Conservation (phyloP, 2,888 invertebrate species). For the Diachrysia chrysitis region DNA sequence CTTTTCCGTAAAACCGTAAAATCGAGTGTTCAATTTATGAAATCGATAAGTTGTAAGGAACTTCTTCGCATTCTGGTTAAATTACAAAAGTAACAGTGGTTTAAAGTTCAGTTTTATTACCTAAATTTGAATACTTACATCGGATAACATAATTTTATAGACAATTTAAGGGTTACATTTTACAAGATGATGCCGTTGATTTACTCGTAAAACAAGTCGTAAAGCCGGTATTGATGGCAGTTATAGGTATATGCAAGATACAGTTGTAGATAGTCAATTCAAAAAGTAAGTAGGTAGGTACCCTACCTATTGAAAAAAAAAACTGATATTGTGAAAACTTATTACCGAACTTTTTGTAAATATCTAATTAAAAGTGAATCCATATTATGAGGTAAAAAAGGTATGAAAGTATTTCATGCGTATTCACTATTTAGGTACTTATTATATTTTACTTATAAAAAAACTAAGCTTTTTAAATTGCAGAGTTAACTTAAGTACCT, state of each 20-base stretch:
- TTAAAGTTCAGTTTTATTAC: constrained; percentile 69
- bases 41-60: constrained; percentile 6
- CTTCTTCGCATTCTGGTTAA: constrained; percentile 21
- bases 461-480: not conserved
- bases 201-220: constrained; percentile 81
- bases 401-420: too few species aligned
- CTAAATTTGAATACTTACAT: constrained; percentile 71
- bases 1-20: not conserved
- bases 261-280: constrained; percentile 75
- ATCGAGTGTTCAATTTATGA: not conserved
- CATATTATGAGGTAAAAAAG: too few species aligned
- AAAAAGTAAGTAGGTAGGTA: too few species aligned
- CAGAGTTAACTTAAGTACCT: not conserved
- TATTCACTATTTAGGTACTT: too few species aligned
- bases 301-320: too few species aligned
- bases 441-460: not conserved
- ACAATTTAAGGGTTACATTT: constrained; percentile 80
- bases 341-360: too few species aligned
- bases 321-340: too few species aligned
- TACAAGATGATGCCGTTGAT: constrained; percentile 84
- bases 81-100: constrained; percentile 59
- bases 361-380: too few species aligned
- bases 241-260: constrained; percentile 72
- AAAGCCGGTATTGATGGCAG: constrained; percentile 78
- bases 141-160: constrained; percentile 80